Base-by-base conservation (phyloP, 64 coral and sea anemone genomes). In the Montipora foliosa region DNA sequence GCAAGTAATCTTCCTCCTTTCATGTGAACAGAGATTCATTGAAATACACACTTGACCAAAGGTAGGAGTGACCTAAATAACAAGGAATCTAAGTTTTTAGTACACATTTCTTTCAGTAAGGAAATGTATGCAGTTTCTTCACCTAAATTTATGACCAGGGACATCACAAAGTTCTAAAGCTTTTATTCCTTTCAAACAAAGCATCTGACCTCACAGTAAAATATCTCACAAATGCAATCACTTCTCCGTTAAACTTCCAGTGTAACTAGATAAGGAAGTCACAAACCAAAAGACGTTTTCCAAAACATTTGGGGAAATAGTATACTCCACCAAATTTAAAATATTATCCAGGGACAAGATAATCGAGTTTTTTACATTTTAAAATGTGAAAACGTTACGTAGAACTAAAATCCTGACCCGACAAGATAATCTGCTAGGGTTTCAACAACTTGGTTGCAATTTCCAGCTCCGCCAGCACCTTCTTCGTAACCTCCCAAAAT, bases 361-460 rank as follows among this genome's bases (percentile, higher is more conserved):
- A 22, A 4, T 71, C 68, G 68, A 14, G 11, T 44, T 19, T 49
- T 49, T 49, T 14, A 7, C 46, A 46, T 78, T 78, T 46, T 49
- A 19, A 49, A 45, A 78, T 4, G 29, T 49, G 16, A 78, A 50
- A 13, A 17, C 1, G 76, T 49, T 15, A 7, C 4, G 44, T 24
- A 89, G 55, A 60, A 21, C 88, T 68, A 97, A 75, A 78, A 97
- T 21, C 96, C 96, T 10, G 66, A 57, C 6, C 87, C 89, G 76
- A 91, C 79, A 55, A 97, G 89, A 80, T 97, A 95, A 29, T 78
- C 69, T 10, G 96, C 93, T 48, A 97, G 71, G 75, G 58, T 55
- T 87, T 97, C 96, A 21, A 95, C 96, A 16, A 89, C 78, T 16
- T 92, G 87, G 91, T 97, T 97, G 89, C 96, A 97, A 62, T 92